A percentile compares a stretch with the other conserved stretches of the same genome.
phyloP scores from a whole-genome alignment of 2,888 invertebrate genomes.

The Tinea trinotella region DNA sequence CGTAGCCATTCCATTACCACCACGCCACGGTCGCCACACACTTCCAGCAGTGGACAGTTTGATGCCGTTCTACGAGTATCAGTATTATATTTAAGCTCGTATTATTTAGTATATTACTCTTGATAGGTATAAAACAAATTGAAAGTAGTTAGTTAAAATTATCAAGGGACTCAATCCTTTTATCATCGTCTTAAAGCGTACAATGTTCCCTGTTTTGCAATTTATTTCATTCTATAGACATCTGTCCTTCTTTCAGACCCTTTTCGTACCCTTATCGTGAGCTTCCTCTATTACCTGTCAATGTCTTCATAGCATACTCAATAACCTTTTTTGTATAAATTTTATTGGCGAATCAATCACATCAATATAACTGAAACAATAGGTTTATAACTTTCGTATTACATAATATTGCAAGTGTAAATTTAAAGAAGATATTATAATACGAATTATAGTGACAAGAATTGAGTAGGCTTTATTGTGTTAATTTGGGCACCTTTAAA shows the following conservation, averaged over 20 bases:
- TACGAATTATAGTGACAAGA: too few species aligned
- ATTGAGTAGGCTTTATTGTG: too few species aligned
- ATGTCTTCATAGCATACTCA: conserved; percentile 52
- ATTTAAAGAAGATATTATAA: too few species aligned
- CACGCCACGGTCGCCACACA: too few species aligned
- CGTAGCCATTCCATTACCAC: too few species aligned
- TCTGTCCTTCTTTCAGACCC: conserved; percentile 52
- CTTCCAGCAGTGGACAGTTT: too few species aligned
- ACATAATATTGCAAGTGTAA: too few species aligned
- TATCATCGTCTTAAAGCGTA: conserved; percentile 1
- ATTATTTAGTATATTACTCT: too few species aligned
- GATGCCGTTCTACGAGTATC: too few species aligned
- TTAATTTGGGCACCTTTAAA: too few species aligned
- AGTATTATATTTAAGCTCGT: too few species aligned
- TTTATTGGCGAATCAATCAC: conserved; percentile 27
- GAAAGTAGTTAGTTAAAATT: conserved; percentile 11
- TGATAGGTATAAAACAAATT: too few species aligned
- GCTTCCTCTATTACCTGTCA: conserved; percentile 51
- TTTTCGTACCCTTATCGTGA: conserved; percentile 54
- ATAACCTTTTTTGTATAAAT: conserved; percentile 34
- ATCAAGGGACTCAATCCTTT: conserved; percentile 11
- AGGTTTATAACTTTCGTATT: background rate
- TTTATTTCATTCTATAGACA: conserved; percentile 51
- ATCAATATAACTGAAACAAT: conserved; percentile 2
- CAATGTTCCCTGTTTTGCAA: conserved; percentile 29